Evolutionary conservation across 1,140 invertebrate genomes (phyloP), one percentile per base, ranked within the genome.

Genomic region (Centruroides vittatus): DNA sequence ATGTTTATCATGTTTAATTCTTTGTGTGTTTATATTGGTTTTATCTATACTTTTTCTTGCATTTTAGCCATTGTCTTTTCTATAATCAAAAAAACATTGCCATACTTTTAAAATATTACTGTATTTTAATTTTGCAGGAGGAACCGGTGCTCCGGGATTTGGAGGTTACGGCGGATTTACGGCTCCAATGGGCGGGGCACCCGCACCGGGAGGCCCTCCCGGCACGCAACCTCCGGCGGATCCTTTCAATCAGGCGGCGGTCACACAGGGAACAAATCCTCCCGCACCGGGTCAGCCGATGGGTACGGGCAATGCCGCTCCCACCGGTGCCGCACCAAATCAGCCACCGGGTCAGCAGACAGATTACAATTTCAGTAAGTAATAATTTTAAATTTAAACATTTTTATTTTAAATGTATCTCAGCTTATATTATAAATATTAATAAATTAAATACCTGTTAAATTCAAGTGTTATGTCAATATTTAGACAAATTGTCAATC

Each of bases 161-260:
- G 47, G 9, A 62, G 61, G 64, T 23, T 62, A 64, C 56, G 57
- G 60, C 13, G n/a, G 59, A 41, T 57, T 56, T 56, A 56, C 56
- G 49, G 62, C 57, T 11, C 47, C 48, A 8, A 55, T 51, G 50
- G 54, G 53, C 35, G 61, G 58, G 3, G 52, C 62, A 9, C 59
- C 59, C 50, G 47, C 46, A 8, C 57, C 55, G 8, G 53, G 57
- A 9, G 47, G 57, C 4, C 61, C 61, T 47, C 55, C 58, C 2
- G 50, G 52, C 5, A 55, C 48, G 34, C 62, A 58, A 47, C 48
- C 55, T 55, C 57, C 62, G 7, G 55, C 41, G 5, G 41, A 41
- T 41, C 41, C 50, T 6, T 51, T 13, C 12, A 34, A 34, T 51
- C 50, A 51, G 12, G 50, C 50, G 12, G 50, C 12, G 8, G 41